Evolutionary conservation across 2,113 vertebrate genomes (phyloP), one percentile per base, ranked within the genome.

Genomic region (human (Homo sapiens)): DNA sequence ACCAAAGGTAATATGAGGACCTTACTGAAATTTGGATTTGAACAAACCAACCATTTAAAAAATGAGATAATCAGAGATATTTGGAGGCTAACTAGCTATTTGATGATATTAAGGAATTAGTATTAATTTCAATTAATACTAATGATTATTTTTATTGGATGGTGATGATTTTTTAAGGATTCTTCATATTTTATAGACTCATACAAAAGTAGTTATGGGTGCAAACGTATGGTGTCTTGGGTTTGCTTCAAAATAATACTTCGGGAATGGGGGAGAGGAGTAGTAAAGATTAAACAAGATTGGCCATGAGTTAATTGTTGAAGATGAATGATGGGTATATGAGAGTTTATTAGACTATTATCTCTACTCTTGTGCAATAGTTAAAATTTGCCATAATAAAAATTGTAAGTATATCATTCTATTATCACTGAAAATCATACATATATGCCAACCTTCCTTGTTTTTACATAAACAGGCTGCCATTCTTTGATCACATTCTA

Each of bases 61-160:
- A 61, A n/a, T 35, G 38, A 79, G 52, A 55, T 16, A 50, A 59
- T 61, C 75, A 76, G 57, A 93, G 55, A 96, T 57, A 89, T 75
- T 25, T 88, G 8, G 6, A 88, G 83, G 40, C 27, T 75, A 2
- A 75, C 93, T 92, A 38, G 70, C 38, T 95, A 84, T 78, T 79
- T 89, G 35, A 40, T 82, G 16, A 73, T 94, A 78, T 35, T 50
- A 90, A 93, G 55, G 25, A 61, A 95, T 89, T 89, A 96, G 75
- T 89, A 72, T 32, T 91, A 68, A 73, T 55, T 55, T 20, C 6
- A 20, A 55, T 55, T 7, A 55, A 55, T 55, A 55, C 52, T 55
- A 55, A 55, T 55, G 52, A 55, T 20, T 59, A 25, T 59, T 25
- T 59, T 59, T 93, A 25, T 8, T 22, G 35, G 52, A 55, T 48